These are phyloP conservation scores for Megatriorchis doriae DNA, from an alignment of 2,113 vertebrate species.

Conservation along the genomic window DNA sequence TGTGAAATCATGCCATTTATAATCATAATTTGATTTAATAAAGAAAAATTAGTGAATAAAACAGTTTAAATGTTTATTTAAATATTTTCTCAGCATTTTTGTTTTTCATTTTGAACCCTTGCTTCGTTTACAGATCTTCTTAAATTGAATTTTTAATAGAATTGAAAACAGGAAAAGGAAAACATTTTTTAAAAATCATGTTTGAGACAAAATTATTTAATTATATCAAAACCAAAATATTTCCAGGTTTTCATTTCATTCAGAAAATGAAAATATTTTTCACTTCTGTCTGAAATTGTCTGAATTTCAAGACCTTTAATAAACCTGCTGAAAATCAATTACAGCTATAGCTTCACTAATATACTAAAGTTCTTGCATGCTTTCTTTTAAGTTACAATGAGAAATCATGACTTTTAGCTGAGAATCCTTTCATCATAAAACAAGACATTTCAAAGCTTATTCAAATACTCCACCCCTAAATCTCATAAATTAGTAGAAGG, in stretches of 20 bases:
- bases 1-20: not conserved
- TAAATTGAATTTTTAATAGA: not conserved
- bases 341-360: not conserved
- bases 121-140: not conserved
- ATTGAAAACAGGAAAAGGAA: not conserved
- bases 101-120: not conserved
- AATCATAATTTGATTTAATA: not conserved
- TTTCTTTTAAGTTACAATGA: not conserved
- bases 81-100: not conserved
- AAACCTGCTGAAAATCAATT: not conserved
- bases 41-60: not conserved
- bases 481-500: not conserved
- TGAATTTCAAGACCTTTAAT: not conserved
- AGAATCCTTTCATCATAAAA: not conserved
- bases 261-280: not conserved
- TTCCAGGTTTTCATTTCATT: not conserved
- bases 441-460: not conserved
- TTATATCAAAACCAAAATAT: not conserved
- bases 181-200: not conserved
- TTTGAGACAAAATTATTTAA: not conserved
- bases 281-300: not conserved
- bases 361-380: not conserved
- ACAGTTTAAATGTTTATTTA: not conserved
- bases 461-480: not conserved
- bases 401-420: rapidly evolving